A percentile compares a stretch with the other conserved stretches of the same genome.
These are phyloP conservation scores for Drosophila mayri DNA, from an alignment of 1,140 invertebrate species.

Conservation along the genomic window DNA sequence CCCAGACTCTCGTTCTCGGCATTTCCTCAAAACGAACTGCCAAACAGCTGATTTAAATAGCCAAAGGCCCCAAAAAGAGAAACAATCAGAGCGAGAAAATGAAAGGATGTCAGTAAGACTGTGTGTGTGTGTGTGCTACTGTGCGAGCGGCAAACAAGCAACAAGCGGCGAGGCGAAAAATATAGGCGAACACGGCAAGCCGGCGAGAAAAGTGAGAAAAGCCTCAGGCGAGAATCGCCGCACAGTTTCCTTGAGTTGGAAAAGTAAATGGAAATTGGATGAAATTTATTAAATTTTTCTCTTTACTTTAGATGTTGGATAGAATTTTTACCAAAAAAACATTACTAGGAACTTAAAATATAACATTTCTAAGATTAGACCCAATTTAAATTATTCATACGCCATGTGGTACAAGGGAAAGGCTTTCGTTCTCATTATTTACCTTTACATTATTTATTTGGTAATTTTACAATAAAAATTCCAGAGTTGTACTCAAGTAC, in stretches of 20 bases:
- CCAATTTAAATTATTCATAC: too few relatives aligned
- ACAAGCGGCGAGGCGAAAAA: constrained; percentile 64
- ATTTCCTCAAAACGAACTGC: constrained; percentile 26
- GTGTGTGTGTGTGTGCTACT: not conserved
- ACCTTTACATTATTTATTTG: too few relatives aligned
- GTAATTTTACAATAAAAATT: not conserved
- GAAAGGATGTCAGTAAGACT: constrained; percentile 14
- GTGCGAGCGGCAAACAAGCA: constrained; percentile 52
- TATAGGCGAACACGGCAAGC: constrained; percentile 27
- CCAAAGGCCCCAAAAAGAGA: constrained; percentile 31
- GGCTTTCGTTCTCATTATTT: too few relatives aligned
- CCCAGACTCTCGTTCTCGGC: constrained; percentile 39
- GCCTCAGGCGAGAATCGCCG: constrained; percentile 36
- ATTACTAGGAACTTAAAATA: not conserved
- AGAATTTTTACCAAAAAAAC: not conserved
- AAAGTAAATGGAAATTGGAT: not conserved
- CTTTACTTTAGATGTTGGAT: not conserved
- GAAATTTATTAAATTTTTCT: too few relatives aligned
- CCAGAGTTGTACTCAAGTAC: too few relatives aligned
- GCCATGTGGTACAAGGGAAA: too few relatives aligned
- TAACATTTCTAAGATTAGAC: not conserved
- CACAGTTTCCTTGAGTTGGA: constrained; percentile 23
- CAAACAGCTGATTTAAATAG: constrained; percentile 65
- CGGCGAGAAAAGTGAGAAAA: constrained; percentile 49
- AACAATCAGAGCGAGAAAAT: constrained; percentile 27